Evolutionary conservation across 2,797 vertebrate genomes (phyloP).

Genomic region (Hyperoplus immaculatus): DNA sequence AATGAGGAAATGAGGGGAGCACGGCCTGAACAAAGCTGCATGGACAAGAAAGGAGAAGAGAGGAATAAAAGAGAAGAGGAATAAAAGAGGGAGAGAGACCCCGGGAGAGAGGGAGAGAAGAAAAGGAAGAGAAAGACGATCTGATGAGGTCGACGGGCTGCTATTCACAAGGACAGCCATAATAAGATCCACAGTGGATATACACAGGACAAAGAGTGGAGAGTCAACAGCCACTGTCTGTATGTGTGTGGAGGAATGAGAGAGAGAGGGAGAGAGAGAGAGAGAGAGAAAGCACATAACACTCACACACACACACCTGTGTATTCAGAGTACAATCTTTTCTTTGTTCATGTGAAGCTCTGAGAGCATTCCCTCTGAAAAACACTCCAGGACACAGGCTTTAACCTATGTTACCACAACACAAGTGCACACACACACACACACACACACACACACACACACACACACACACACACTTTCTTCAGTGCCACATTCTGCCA

Average conservation of each 20-base stretch:
- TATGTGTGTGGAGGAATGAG: slow-evolving; percentile 71
- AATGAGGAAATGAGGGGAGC: slow-evolving; percentile 66
- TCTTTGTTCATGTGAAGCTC: slow-evolving; percentile 64
- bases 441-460: too few species aligned
- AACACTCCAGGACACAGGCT: slow-evolving; percentile 55
- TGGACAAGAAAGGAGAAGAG: slow-evolving; percentile 55
- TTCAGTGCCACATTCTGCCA: background rate
- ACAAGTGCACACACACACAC: slow-evolving; percentile 6
- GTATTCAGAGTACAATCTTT: slow-evolving; percentile 45
- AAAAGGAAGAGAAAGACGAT: slow-evolving; percentile 68
- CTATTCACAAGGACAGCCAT: slow-evolving; percentile 67
- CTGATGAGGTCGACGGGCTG: slow-evolving; percentile 58
- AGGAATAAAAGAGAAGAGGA: slow-evolving; percentile 46
- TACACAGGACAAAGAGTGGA: slow-evolving; percentile 68
- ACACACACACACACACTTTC: too few species aligned
- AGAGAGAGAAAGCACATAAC: slow-evolving; percentile 14
- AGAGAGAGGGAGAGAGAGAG: background rate
- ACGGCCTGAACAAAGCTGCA: slow-evolving; percentile 64
- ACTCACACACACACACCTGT: slow-evolving; percentile 51
- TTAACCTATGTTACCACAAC: slow-evolving; percentile 36
- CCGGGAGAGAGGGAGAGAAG: slow-evolving; percentile 42
- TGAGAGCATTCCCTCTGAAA: slow-evolving; percentile 53
- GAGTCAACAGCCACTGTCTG: slow-evolving; percentile 53
- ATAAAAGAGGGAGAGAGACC: slow-evolving; percentile 55
- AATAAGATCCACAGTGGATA: slow-evolving; percentile 71